phyloP scores from a whole-genome alignment of 2,888 invertebrate genomes.

The Cheilosia pagana region DNA sequence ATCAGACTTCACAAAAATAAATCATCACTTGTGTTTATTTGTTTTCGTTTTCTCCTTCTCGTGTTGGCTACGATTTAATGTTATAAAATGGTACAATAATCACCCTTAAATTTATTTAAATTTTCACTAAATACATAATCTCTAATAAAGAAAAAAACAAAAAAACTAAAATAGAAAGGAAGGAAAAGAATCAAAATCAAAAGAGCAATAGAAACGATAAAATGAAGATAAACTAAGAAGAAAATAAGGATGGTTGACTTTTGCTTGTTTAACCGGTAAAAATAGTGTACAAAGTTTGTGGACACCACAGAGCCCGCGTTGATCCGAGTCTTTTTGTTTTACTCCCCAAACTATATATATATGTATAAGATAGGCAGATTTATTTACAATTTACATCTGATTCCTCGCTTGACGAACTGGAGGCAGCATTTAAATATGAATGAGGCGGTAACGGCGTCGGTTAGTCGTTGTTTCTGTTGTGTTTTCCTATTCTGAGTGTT shows the following conservation, averaged over 20 bases:
- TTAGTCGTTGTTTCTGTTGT: slow-evolving; percentile 41
- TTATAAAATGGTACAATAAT: slow-evolving; percentile 72
- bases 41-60: slow-evolving; percentile 73
- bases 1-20: slow-evolving; percentile 81
- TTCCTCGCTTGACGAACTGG: slow-evolving; percentile 36
- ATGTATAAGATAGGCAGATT: slow-evolving; percentile 48
- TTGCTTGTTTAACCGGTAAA: slow-evolving; percentile 50
- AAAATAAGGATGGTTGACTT: slow-evolving; percentile 50
- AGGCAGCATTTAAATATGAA: slow-evolving; percentile 50
- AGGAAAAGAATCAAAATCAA: slow-evolving; percentile 16
- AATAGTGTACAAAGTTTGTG: slow-evolving; percentile 51
- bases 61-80: slow-evolving; percentile 63
- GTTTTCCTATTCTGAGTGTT: slow-evolving; percentile 27
- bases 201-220: slow-evolving; percentile 31
- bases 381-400: slow-evolving; percentile 69
- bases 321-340: slow-evolving; percentile 29
- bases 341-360: background rate
- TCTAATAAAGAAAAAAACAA: slow-evolving; percentile 45
- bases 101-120: slow-evolving; percentile 64
- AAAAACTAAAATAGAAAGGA: slow-evolving; percentile 25
- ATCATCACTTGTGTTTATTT: slow-evolving; percentile 71
- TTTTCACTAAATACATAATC: slow-evolving; percentile 65
- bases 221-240: slow-evolving; percentile 37
- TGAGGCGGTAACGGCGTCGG: slow-evolving; percentile 67
- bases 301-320: slow-evolving; percentile 47